Conservation (phyloP, 2,113 vertebrate genomes). For the Cynopterus brachyotis region DNA sequence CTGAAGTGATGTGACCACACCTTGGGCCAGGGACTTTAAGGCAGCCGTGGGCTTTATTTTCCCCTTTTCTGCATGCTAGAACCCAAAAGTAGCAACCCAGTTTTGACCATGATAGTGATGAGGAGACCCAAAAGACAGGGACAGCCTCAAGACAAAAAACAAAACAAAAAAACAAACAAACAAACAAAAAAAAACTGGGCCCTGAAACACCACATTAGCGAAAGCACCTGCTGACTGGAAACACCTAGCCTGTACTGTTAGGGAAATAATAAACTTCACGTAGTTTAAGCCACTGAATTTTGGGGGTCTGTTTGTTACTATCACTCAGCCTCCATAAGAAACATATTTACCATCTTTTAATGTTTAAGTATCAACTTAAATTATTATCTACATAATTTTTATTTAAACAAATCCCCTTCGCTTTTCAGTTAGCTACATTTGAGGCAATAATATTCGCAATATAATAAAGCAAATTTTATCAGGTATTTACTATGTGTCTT, state of each 20-base stretch:
- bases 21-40: neutral
- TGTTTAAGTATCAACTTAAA: neutral
- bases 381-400: neutral
- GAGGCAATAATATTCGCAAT: neutral
- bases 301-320: neutral
- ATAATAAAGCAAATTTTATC: neutral
- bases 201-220: neutral
- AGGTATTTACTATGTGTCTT: neutral
- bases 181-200: too few species aligned
- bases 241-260: rapidly evolving
- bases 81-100: neutral
- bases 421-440: neutral
- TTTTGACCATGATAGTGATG: neutral
- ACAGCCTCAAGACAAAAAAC: neutral
- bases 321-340: neutral
- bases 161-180: too few species aligned
- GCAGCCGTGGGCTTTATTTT: too few species aligned
- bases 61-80: neutral
- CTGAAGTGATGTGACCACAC: neutral
- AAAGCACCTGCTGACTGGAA: neutral
- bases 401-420: neutral
- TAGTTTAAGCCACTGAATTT: neutral
- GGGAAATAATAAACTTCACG: neutral
- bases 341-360: neutral
- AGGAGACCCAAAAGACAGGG: neutral